Evolutionary conservation across 2,797 vertebrate species (phyloP).

Genomic region (Gila robusta): DNA sequence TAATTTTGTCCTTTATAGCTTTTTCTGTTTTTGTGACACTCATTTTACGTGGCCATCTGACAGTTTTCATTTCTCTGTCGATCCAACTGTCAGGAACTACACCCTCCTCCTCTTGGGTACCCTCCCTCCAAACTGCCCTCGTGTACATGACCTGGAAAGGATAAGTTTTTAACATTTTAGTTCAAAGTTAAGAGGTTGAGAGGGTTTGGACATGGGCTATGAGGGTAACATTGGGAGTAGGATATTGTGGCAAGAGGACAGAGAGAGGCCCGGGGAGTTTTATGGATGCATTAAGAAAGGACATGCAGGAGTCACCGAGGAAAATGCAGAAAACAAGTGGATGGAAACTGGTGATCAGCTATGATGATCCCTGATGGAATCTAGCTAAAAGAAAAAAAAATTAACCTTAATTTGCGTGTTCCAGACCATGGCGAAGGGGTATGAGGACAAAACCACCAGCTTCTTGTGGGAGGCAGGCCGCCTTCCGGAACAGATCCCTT

Average conservation of each 20-base stretch:
- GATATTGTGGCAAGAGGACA: conserved; percentile 26
- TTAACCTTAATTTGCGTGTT: conserved; percentile 41
- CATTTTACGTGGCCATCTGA: conserved; percentile 36
- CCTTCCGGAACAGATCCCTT: conserved; percentile 50
- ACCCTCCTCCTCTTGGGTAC: conserved; percentile 21
- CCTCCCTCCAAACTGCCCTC: conserved; percentile 36
- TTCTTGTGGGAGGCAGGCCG: conserved; percentile 54
- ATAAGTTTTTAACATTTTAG: too few relatives aligned
- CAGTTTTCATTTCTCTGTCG: conserved; percentile 3
- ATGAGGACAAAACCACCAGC: conserved; percentile 53
- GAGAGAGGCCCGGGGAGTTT: background rate
- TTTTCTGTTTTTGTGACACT: conserved; percentile 25
- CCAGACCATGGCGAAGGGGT: conserved; percentile 44
- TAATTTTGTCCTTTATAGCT: conserved; percentile 13
- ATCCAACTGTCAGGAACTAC: conserved; percentile 42
- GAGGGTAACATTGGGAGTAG: conserved; percentile 10
- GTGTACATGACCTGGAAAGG: conserved; percentile 48
- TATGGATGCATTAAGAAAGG: background rate
- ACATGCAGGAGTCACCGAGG: conserved; percentile 3
- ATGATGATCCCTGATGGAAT: background rate
- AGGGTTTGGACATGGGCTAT: background rate
- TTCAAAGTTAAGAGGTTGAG: background rate
- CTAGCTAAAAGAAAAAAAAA: background rate
- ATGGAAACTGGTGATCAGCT: conserved; percentile 13
- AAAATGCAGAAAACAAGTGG: background rate